These are phyloP conservation scores for Nematopogon swammerdamellus DNA, from an alignment of 2,888 invertebrate species.

Conservation along the genomic window DNA sequence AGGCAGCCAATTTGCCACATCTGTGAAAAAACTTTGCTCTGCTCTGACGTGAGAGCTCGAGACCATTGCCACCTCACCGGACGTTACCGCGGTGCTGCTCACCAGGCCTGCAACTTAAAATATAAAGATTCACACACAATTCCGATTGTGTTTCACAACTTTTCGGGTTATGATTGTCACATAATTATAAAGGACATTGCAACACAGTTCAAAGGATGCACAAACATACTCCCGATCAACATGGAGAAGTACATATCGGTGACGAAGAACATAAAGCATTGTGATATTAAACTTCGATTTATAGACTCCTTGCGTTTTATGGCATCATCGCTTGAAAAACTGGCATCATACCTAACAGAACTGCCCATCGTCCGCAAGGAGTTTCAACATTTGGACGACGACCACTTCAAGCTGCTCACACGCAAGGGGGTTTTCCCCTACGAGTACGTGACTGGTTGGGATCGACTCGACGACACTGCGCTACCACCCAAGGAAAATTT, in stretches of 20 bases:
- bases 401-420: conserved; percentile 1
- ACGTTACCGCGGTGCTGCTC: not conserved
- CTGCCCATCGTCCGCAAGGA: not conserved
- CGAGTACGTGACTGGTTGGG: conserved; percentile 11
- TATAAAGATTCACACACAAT: not conserved
- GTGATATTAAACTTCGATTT: conserved; percentile 1
- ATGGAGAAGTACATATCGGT: not conserved
- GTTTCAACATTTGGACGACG: not conserved
- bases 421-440: conserved; percentile 12
- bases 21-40: not conserved
- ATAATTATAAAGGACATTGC: conserved; percentile 4
- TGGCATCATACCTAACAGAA: conserved; percentile 1
- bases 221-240: not conserved
- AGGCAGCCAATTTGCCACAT: not conserved
- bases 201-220: conserved; percentile 2
- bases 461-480: conserved; percentile 6
- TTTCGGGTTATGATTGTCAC: conserved; percentile 7
- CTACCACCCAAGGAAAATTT: conserved; percentile 10
- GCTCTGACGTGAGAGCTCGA: not conserved
- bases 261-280: conserved; percentile 1
- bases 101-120: not conserved
- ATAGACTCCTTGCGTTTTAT: conserved; percentile 8
- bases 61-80: not conserved
- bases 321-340: conserved; percentile 2
- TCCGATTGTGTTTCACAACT: conserved; percentile 7